phyloP scores from a whole-genome alignment of 92 coral and sea anemone species.

The Blastomussa wellsi region DNA sequence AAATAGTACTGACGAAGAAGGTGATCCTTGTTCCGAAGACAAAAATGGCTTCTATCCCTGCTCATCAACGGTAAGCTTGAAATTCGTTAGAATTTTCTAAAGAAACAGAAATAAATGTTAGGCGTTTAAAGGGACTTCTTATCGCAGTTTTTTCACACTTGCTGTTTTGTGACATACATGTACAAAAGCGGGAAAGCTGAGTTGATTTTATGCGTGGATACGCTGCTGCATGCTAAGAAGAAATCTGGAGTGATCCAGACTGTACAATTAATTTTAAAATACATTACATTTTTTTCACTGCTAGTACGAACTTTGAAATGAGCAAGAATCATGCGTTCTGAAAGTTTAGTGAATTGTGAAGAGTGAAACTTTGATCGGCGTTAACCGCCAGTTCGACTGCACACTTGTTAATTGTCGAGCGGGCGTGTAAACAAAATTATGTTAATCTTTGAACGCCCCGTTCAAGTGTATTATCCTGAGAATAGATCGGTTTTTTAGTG shows the following conservation, averaged over 20 bases:
- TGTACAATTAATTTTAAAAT: not conserved
- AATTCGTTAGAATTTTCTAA: not conserved
- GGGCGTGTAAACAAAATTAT: constrained; percentile 46
- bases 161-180: not conserved
- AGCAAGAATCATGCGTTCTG: not conserved
- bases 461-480: not conserved
- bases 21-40: constrained; percentile 59
- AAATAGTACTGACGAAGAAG: constrained; percentile 14
- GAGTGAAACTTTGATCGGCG: not conserved
- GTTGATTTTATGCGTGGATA: not conserved
- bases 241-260: not conserved
- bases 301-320: not conserved
- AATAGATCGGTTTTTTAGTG: not conserved
- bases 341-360: not conserved
- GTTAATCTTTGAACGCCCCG: constrained; percentile 28
- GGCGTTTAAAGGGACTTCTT: not conserved
- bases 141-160: not conserved
- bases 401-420: constrained; percentile 3
- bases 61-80: constrained; percentile 75
- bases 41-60: constrained; percentile 68
- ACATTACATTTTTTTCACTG: not conserved
- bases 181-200: not conserved
- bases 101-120: too few relatives aligned
- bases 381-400: constrained; percentile 9
- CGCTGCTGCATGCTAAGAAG: not conserved